These are phyloP conservation scores for Rhegmatorhina hoffmannsi DNA, from an alignment of 2,113 vertebrate species.

Conservation along the genomic window DNA sequence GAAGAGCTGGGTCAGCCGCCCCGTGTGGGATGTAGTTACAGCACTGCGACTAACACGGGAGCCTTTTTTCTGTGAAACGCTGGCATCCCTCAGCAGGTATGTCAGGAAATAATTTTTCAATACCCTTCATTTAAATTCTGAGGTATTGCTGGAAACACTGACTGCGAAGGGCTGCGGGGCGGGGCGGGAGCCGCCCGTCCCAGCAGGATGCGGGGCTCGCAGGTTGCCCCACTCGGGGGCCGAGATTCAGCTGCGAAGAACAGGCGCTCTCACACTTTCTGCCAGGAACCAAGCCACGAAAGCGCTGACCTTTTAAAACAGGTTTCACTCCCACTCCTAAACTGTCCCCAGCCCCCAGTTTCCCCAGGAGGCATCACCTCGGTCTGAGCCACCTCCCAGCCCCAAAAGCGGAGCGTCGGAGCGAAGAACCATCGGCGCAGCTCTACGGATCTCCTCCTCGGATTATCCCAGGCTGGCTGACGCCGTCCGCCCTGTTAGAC, in stretches of 20 bases:
- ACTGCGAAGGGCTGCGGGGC: not conserved
- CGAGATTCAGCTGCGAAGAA: too few species aligned
- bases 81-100: not conserved
- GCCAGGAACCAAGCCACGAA: not conserved
- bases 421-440: fast-evolving
- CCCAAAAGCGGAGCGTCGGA: not conserved
- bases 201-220: not conserved
- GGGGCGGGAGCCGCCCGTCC: not conserved
- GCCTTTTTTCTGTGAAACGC: not conserved
- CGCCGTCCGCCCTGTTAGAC: fast-evolving
- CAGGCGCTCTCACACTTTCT: too few species aligned
- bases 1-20: not conserved
- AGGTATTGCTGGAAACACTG: fast-evolving
- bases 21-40: fast-evolving
- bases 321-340: not conserved
- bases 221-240: too few species aligned
- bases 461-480: not conserved
- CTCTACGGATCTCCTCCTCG: fast-evolving
- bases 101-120: not conserved
- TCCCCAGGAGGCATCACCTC: not conserved
- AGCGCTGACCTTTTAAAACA: not conserved
- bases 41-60: fast-evolving
- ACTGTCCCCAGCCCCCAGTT: too few species aligned
- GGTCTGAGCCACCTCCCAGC: not conserved
- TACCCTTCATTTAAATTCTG: not conserved